Conservation (phyloP, 2,797 vertebrate genomes). For the Selene dorsalis region DNA sequence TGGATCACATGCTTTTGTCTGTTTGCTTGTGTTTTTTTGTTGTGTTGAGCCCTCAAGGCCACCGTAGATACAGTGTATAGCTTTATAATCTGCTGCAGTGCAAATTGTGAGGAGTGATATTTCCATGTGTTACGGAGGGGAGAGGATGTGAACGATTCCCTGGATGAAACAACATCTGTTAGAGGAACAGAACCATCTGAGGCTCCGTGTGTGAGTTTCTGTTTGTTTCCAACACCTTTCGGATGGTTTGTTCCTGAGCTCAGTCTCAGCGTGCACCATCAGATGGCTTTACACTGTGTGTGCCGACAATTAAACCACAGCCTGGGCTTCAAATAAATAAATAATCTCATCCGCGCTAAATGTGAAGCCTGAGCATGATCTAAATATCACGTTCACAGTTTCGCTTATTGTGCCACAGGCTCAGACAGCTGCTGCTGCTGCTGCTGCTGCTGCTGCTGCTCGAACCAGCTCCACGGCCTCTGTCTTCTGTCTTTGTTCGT, state of each 20-base stretch:
- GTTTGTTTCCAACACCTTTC: slow-evolving; percentile 2
- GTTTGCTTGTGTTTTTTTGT: not conserved
- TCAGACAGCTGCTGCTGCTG: not conserved
- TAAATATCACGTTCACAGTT: slow-evolving; percentile 26
- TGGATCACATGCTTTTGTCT: not conserved
- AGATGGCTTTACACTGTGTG: slow-evolving; percentile 13
- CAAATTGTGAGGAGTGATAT: slow-evolving; percentile 1
- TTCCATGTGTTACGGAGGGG: not conserved
- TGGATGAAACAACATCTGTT: slow-evolving; percentile 24
- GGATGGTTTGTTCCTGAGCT: slow-evolving; percentile 8
- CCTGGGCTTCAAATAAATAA: slow-evolving; percentile 13
- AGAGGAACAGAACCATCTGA: not conserved
- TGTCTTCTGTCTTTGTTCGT: not conserved
- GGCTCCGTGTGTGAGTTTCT: not conserved
- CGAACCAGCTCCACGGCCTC: too few relatives aligned
- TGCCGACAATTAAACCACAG: slow-evolving; percentile 29
- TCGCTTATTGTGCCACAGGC: slow-evolving; percentile 28
- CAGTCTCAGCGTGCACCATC: slow-evolving; percentile 5
- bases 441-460: not conserved
- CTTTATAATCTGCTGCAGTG: not conserved
- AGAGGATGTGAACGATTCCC: not conserved
- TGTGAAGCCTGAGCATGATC: slow-evolving; percentile 22
- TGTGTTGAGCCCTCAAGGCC: too few relatives aligned
- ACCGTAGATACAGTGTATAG: not conserved
- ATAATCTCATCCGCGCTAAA: slow-evolving; percentile 15